These are phyloP conservation scores for Biston betularia DNA, from an alignment of 2,888 invertebrate genomes.

Conservation along the genomic window DNA sequence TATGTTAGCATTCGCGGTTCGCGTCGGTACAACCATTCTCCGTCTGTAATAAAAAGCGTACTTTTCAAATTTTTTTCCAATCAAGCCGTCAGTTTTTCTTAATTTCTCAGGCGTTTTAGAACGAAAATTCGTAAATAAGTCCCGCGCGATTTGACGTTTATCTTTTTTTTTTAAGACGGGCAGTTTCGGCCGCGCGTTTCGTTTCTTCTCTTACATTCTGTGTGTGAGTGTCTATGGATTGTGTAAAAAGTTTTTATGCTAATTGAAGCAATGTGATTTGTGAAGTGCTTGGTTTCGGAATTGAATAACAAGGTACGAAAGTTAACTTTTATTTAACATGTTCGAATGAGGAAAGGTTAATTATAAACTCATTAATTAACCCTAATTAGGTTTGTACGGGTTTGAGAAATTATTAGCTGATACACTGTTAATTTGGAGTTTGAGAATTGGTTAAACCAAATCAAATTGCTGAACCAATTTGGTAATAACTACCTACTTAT, in stretches of 20 bases:
- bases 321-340: conserved; percentile 16
- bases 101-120: conserved; percentile 21
- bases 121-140: conserved; percentile 9
- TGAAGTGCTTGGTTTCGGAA: conserved; percentile 29
- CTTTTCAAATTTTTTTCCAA: conserved; percentile 26
- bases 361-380: conserved; percentile 13
- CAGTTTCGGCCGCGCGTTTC: background rate
- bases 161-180: conserved; percentile 21
- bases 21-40: conserved; percentile 64
- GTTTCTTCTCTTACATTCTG: conserved; percentile 3
- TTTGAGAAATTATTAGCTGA: background rate
- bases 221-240: conserved; percentile 30
- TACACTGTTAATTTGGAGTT: background rate
- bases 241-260: conserved; percentile 31
- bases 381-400: background rate
- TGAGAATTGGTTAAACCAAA: background rate
- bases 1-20: conserved; percentile 70
- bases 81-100: conserved; percentile 24
- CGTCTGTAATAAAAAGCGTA: conserved; percentile 30
- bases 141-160: conserved; percentile 36
- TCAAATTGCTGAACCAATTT: background rate
- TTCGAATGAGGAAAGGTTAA: conserved; percentile 12
- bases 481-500: background rate
- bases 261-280: conserved; percentile 35
- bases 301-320: conserved; percentile 32